Evolutionary conservation across 2,888 invertebrate species (phyloP).

Genomic region (Drosophila gaucha): DNA sequence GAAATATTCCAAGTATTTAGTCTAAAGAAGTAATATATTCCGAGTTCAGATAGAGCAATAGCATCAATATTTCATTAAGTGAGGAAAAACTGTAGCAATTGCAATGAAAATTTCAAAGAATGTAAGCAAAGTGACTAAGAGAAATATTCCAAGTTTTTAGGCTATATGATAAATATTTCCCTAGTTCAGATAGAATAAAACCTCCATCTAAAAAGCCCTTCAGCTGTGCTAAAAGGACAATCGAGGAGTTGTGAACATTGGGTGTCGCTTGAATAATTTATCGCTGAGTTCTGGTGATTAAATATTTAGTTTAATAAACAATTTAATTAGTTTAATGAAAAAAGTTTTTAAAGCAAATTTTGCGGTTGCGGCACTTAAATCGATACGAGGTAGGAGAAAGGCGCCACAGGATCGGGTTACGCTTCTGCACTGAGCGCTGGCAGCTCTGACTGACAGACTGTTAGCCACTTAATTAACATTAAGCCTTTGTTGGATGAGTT

Average conservation of each 20-base stretch:
- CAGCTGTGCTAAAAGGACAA: background rate
- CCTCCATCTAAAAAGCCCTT: background rate
- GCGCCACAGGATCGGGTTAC: constrained; percentile 5
- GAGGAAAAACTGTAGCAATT: no score
- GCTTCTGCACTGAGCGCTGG: background rate
- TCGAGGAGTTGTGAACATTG: constrained; percentile 2
- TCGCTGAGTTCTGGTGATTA: constrained; percentile 9
- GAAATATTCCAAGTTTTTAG: background rate
- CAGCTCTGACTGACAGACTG: constrained; percentile 21
- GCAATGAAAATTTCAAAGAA: background rate
- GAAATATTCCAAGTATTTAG: no score
- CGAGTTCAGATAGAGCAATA: background rate
- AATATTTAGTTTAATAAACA: constrained; percentile 24
- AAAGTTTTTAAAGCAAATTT: constrained; percentile 20
- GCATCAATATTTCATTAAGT: no score
- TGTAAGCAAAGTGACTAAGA: no score
- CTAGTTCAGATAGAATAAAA: background rate
- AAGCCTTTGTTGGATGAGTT: constrained; percentile 42
- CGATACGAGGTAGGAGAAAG: background rate
- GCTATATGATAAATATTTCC: no score
- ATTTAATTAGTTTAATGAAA: constrained; percentile 31
- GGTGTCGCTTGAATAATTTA: constrained; percentile 11
- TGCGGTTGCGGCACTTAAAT: constrained; percentile 31
- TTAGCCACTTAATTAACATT: constrained; percentile 67
- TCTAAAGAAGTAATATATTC: no score